Evolutionary conservation across 2,888 invertebrate species (phyloP), one percentile per base, ranked within the genome.

Genomic region (Odontomyia ornata): DNA sequence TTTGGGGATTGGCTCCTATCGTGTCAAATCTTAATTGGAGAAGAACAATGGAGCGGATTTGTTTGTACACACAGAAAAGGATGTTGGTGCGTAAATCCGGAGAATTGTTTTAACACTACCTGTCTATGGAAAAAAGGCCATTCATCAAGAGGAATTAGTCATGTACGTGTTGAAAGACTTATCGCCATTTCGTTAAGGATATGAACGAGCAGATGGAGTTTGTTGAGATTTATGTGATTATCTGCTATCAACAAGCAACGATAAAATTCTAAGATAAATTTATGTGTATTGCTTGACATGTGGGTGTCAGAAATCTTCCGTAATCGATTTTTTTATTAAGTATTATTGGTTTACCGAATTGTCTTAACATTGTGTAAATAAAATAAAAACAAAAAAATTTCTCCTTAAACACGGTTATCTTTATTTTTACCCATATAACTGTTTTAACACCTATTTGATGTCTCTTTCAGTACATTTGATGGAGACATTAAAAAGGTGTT

Each of bases 1-100:
- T 27, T 69, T 23, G 15, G 52, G n/a, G 52, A 21, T 72, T 9
- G 72, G 65, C 18, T 56, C 43, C 67, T 72, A 72, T 72, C 72
- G 9, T 27, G 72, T 72, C 72, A 72, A 30, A 72, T 72, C 72
- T 72, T 72, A 72, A 72, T 72, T 72, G 72, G 56, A 25, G 72
- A 27, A 13, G 28, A 72, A 56, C 72, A 56, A 52, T 28, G 23
- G 28, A 28, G 18, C 72, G 28, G 9, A 52, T 72, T 56, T 72
- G 56, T 25, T 72, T 65, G 23, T 7, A 36, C 43, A 43, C 4
- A 0, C n/a, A 30, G 21, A 65, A 65, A 65, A 65, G 18, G 65
- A 65, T 43, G 18, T 36, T 25, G 9, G 1, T 21, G 43, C 43
- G 43, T 43, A 43, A 65, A 36, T 65, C 65, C 65, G 27, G 65